phyloP scores from a whole-genome alignment of 2,888 invertebrate species.

The Chymomyza fuscimana region DNA sequence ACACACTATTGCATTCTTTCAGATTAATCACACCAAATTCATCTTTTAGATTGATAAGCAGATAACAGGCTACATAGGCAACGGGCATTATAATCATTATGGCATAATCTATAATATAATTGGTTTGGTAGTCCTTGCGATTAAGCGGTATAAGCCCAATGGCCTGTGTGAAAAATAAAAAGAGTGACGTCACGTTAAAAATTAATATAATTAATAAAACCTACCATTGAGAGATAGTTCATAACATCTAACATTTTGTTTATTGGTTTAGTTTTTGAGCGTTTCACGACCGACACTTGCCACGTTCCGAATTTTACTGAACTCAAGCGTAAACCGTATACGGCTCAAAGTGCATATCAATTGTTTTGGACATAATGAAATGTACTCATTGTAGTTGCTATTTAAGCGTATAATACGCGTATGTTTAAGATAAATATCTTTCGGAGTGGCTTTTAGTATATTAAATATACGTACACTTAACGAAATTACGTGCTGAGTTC shows the following conservation, averaged over 20 bases:
- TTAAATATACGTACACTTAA: conserved; percentile 30
- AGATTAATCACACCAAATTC: conserved; percentile 48
- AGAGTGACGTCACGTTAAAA: neutral
- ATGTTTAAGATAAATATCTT: conserved; percentile 71
- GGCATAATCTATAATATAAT: conserved; percentile 61
- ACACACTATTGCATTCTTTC: conserved; percentile 68
- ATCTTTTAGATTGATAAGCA: conserved; percentile 51
- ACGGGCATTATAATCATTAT: conserved; percentile 71
- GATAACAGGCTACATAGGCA: conserved; percentile 65
- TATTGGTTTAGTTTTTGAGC: neutral
- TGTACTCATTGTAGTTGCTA: conserved; percentile 41
- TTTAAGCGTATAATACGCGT: conserved; percentile 49
- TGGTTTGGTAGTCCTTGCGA: conserved; percentile 51
- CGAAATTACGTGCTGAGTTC: neutral
- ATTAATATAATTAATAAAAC: conserved; percentile 1
- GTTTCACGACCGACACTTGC: conserved; percentile 22
- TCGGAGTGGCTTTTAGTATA: conserved; percentile 29
- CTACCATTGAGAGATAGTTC: conserved; percentile 66
- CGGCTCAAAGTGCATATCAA: conserved; percentile 41
- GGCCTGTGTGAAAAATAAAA: conserved; percentile 42
- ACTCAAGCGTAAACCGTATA: conserved; percentile 17
- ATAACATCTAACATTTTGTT: conserved; percentile 59
- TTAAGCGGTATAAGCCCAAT: conserved; percentile 76
- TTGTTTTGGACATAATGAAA: conserved; percentile 51
- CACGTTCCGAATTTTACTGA: conserved; percentile 37